These are phyloP conservation scores for Drosophila virilis DNA, from an alignment of 1,140 invertebrate genomes.

Conservation along the genomic window DNA sequence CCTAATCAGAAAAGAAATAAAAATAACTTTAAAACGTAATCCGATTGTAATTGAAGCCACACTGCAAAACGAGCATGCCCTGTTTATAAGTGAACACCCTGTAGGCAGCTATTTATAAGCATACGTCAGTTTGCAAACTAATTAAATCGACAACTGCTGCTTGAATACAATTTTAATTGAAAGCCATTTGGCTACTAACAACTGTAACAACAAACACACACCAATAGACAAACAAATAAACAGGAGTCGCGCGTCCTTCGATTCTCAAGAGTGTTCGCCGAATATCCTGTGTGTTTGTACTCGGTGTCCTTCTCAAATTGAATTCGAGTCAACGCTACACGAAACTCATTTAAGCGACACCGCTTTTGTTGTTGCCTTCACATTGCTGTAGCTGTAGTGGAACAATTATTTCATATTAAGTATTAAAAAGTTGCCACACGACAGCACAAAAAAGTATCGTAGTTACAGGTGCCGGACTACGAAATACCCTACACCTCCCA, in stretches of 20 bases:
- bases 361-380: constrained; percentile 61
- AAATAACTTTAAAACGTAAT: neutral
- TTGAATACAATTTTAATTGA: constrained; percentile 75
- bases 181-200: constrained; percentile 72
- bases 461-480: neutral
- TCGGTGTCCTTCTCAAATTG: constrained; percentile 53
- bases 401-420: constrained; percentile 45
- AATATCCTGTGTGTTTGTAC: constrained; percentile 11
- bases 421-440: constrained; percentile 21
- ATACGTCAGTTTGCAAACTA: constrained; percentile 65
- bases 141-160: constrained; percentile 71
- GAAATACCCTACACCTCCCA: neutral
- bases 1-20: too few relatives aligned
- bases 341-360: constrained; percentile 67
- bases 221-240: constrained; percentile 33
- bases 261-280: constrained; percentile 5
- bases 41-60: neutral
- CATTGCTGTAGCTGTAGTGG: constrained; percentile 10
- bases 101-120: constrained; percentile 13
- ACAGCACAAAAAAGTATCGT: neutral
- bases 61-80: neutral
- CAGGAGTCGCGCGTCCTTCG: constrained; percentile 15
- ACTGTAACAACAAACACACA: constrained; percentile 47
- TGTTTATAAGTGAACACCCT: constrained; percentile 17
- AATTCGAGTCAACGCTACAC: constrained; percentile 34